phyloP scores from a whole-genome alignment of 1,140 invertebrate genomes.

The Oedothorax gibbosus region DNA sequence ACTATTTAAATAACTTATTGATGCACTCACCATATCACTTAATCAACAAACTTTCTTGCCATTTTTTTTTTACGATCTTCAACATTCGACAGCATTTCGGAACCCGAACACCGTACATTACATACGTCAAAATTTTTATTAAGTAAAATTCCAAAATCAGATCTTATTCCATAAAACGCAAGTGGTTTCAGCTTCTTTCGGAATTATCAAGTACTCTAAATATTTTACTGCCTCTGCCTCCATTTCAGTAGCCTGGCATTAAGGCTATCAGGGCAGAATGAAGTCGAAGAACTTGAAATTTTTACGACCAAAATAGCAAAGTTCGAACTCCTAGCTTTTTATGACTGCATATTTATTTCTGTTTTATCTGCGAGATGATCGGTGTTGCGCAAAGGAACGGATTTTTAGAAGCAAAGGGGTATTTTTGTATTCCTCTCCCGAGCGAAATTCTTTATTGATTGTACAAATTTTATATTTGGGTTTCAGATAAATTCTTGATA shows the following conservation, averaged over 20 bases:
- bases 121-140: background rate
- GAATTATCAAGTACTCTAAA: slow-evolving; percentile 55
- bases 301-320: slow-evolving; percentile 53
- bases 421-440: too few species aligned
- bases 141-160: slow-evolving; percentile 13
- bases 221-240: slow-evolving; percentile 47
- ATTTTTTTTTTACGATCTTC: too few species aligned
- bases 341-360: slow-evolving; percentile 51
- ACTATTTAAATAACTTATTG: too few species aligned
- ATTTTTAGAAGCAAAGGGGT: too few species aligned
- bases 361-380: slow-evolving; percentile 34
- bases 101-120: too few species aligned
- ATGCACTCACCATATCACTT: too few species aligned
- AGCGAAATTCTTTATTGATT: too few species aligned
- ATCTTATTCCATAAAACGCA: slow-evolving; percentile 38
- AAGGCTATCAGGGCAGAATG: slow-evolving; percentile 39
- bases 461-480: too few species aligned
- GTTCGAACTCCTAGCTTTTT: slow-evolving; percentile 45
- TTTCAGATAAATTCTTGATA: too few species aligned
- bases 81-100: too few species aligned
- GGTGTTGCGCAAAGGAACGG: background rate
- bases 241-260: slow-evolving; percentile 33
- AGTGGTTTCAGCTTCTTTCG: slow-evolving; percentile 46
- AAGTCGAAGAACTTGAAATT: slow-evolving; percentile 46
- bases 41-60: too few species aligned